Evolutionary conservation across 2,888 invertebrate genomes (phyloP).

Genomic region (Lithophane semibrunnea): DNA sequence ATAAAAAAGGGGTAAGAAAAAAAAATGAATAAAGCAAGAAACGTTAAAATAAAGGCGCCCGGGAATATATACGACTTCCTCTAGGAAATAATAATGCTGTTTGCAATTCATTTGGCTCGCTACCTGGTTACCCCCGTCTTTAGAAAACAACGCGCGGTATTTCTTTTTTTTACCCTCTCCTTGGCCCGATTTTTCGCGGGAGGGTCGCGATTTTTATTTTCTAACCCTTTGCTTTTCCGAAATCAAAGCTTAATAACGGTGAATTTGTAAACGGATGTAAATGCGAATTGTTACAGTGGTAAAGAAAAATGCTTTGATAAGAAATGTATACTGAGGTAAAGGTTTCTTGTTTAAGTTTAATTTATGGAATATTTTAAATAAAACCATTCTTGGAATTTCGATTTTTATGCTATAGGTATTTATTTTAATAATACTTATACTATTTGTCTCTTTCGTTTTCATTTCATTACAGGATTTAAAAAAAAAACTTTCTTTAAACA

Average conservation of each 20-base stretch:
- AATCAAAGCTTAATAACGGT: slow-evolving; percentile 86
- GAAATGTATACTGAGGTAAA: slow-evolving; percentile 1
- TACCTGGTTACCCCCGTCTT: slow-evolving; percentile 89
- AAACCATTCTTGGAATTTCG: neutral
- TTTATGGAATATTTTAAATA: slow-evolving; percentile 19
- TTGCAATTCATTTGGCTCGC: slow-evolving; percentile 90
- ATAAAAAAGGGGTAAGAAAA: slow-evolving; percentile 89
- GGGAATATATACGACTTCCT: slow-evolving; percentile 91
- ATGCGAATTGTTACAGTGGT: slow-evolving; percentile 63
- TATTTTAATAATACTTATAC: neutral
- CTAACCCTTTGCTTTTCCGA: slow-evolving; percentile 85
- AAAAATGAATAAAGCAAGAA: slow-evolving; percentile 87
- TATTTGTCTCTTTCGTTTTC: neutral
- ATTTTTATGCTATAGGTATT: neutral
- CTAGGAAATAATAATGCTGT: slow-evolving; percentile 91
- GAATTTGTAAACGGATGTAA: slow-evolving; percentile 70
- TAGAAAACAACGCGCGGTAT: slow-evolving; percentile 86
- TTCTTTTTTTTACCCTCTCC: slow-evolving; percentile 80
- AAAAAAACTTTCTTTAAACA: neutral
- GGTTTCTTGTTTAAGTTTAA: slow-evolving; percentile 2
- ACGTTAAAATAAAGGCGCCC: slow-evolving; percentile 89
- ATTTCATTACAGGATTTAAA: no score
- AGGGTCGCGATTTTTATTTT: slow-evolving; percentile 86
- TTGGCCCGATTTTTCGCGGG: slow-evolving; percentile 83
- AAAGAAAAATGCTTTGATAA: slow-evolving; percentile 15